Percentiles rank a stretch among this genome's conserved stretches.
phyloP scores from a whole-genome alignment of 2,113 vertebrate species.

The Alligator mississippiensis region DNA sequence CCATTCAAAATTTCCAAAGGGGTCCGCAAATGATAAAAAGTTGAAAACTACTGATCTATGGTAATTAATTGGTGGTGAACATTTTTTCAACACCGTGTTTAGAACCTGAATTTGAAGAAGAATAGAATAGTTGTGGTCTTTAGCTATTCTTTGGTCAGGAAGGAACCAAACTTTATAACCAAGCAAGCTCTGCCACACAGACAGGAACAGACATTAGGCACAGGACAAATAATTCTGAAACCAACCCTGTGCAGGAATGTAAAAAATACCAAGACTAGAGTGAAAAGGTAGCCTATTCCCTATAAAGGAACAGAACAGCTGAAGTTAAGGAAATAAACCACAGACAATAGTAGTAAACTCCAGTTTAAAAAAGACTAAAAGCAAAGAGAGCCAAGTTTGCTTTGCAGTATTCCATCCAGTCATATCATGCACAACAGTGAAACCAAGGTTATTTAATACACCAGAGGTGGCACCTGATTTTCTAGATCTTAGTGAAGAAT shows the following conservation, averaged over 20 bases:
- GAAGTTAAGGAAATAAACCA: background rate
- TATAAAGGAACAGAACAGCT: background rate
- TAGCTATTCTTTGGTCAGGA: background rate
- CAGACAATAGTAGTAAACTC: background rate
- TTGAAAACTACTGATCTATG: background rate
- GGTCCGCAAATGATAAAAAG: background rate
- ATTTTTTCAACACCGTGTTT: background rate
- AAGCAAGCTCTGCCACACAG: background rate
- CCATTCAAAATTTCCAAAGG: no score
- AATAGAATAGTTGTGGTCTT: background rate
- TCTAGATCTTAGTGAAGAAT: background rate
- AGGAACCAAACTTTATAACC: background rate
- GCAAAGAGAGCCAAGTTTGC: background rate
- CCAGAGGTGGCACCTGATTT: background rate
- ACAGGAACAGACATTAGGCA: accelerated
- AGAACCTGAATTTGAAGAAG: background rate
- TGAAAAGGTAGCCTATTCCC: background rate
- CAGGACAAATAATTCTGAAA: background rate
- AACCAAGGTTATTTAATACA: background rate
- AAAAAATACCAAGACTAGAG: background rate
- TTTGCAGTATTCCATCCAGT: background rate
- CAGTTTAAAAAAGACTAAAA: background rate
- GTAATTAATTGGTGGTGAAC: background rate
- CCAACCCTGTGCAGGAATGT: background rate
- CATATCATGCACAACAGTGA: background rate